Percentiles rank a stretch among this genome's conserved stretches.
phyloP scores from a whole-genome alignment of 1,140 invertebrate genomes.

The Drosophila bocqueti region DNA sequence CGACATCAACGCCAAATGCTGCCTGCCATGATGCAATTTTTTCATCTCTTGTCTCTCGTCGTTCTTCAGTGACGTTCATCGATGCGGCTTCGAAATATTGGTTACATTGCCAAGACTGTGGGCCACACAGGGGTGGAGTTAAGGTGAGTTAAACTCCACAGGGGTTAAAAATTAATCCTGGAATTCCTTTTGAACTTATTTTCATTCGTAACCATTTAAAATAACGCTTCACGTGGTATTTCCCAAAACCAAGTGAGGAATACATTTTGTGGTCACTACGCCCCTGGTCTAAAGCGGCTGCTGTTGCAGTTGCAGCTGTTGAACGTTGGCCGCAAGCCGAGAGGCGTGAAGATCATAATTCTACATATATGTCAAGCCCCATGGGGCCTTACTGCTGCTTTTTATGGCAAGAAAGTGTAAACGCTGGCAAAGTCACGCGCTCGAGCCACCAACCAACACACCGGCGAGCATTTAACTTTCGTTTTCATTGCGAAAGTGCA shows the following conservation, averaged over 20 bases:
- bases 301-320: conserved; percentile 20
- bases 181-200: background rate
- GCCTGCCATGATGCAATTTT: conserved; percentile 66
- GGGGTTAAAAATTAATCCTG: background rate
- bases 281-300: background rate
- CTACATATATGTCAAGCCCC: conserved; percentile 35
- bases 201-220: too few relatives aligned
- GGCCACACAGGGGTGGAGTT: background rate
- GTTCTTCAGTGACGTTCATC: conserved; percentile 34
- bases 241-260: background rate
- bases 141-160: background rate
- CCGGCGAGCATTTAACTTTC: conserved; percentile 67
- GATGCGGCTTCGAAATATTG: conserved; percentile 70
- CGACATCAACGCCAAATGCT: conserved; percentile 26
- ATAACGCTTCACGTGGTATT: background rate
- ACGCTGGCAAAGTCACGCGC: conserved; percentile 73
- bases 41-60: conserved; percentile 19
- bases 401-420: conserved; percentile 74
- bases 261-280: background rate
- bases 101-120: conserved; percentile 75
- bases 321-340: conserved; percentile 47
- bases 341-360: conserved; percentile 80
- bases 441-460: conserved; percentile 22
- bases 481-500: conserved; percentile 84
- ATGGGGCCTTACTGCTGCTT: conserved; percentile 31